Base-by-base conservation (phyloP, 2,797 vertebrate species). In the Mus caroli region DNA sequence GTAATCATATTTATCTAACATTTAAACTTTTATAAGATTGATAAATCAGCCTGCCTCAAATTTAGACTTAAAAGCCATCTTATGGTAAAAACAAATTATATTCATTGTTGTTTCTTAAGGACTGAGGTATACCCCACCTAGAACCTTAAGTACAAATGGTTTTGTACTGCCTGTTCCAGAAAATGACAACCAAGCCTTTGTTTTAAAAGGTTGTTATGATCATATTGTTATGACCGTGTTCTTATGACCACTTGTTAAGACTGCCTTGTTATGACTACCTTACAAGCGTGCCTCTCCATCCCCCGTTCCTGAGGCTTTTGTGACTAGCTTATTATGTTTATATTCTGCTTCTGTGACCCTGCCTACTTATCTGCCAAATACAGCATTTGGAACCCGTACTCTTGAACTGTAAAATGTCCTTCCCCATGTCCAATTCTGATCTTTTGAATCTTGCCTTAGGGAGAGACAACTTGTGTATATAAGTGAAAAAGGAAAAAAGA, bases 21-120 rank as follows among this genome's bases (percentile, higher is more conserved):
- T 67, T 83, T n/a, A 89, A 88, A 93, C 87, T 94, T 82, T 95
- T 71, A 9, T 60, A 82, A 50, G 56, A 46, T 13, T 84, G 60
- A 67, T 46, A 64, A 46, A 34, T 4, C 17, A 84, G 28, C 5
- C 40, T 84, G 62, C 58, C 9, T 19, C 37, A 17, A 64, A 46
- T 43, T 46, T 84, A 50, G 58, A 6, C 9, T 84, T 62, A 84
- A 46, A 84, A 64, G 60, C 0, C 10, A 64, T 46, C 5, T 62
- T 64, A 84, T 13, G 19, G 40, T 20, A 34, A 84, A 46, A 31
- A 46, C 2, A 64, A 84, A 13, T 43, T 46, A 46, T 40, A 22
- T 50, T 84, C 40, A 34, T 46, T 64, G 40, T 43, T 64, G 17
- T 46, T 84, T 84, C 40, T 50, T 40, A 83, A 83, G 24, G 37